Conservation (phyloP, 2,113 vertebrate species). For the Peromyscus leucopus region DNA sequence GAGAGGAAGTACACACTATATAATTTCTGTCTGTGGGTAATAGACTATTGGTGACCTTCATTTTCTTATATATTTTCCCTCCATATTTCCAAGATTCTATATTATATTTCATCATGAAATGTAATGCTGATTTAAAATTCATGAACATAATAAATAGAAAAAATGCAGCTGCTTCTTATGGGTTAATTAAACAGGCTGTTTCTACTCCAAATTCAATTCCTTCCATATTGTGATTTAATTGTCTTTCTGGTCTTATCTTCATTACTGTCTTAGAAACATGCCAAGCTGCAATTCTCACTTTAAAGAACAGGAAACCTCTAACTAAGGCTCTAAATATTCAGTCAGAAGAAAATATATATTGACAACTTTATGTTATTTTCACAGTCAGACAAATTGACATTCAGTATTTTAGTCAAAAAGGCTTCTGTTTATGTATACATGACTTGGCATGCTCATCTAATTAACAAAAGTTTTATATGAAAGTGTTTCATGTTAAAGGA, state of each 20-base stretch:
- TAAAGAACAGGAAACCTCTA: not conserved
- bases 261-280: not conserved
- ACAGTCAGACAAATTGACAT: not conserved
- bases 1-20: not conserved
- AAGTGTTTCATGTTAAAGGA: not conserved
- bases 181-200: not conserved
- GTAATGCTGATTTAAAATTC: not conserved
- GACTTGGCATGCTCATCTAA: not conserved
- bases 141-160: not conserved
- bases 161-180: not conserved
- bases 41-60: not conserved
- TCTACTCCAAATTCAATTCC: not conserved
- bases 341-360: not conserved
- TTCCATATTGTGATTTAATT: slow-evolving; percentile 29
- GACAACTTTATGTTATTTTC: not conserved
- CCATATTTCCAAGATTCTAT: not conserved
- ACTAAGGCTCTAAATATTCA: not conserved
- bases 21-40: not conserved
- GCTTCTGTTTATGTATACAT: not conserved
- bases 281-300: slow-evolving; percentile 2
- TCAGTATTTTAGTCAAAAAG: slow-evolving; percentile 43
- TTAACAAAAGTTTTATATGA: slow-evolving; percentile 3
- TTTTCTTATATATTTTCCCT: not conserved
- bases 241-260: slow-evolving; percentile 31
- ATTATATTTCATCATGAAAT: not conserved